A percentile compares a stretch with the other conserved stretches of the same genome.
Evolutionary conservation across 92 coral and sea anemone species (phyloP).

Genomic region (Umimayanthus kanabou): DNA sequence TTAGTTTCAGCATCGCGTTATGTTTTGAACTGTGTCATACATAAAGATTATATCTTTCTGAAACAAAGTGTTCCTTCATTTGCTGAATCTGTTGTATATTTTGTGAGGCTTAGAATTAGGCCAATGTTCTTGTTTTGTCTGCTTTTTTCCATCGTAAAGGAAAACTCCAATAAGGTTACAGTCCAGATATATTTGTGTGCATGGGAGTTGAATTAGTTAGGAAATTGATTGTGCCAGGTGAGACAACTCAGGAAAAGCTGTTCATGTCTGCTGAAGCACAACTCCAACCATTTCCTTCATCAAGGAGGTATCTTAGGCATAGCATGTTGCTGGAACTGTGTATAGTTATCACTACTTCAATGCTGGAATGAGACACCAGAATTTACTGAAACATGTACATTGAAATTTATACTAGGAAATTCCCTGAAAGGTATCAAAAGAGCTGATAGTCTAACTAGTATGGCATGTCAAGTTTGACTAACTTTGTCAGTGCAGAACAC

Average conservation of each 20-base stretch:
- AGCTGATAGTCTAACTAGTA: background rate
- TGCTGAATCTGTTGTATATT: background rate
- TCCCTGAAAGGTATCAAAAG: background rate
- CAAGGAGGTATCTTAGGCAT: background rate
- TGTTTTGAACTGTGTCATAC: background rate
- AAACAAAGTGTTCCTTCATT: background rate
- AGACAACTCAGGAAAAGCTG: background rate
- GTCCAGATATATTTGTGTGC: background rate
- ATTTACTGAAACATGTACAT: background rate
- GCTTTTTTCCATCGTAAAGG: background rate
- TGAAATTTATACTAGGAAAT: background rate
- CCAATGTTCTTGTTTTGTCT: background rate
- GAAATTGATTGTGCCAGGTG: background rate
- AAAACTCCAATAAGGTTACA: background rate
- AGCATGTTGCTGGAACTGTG: background rate
- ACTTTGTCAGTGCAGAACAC: background rate
- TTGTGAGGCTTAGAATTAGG: background rate
- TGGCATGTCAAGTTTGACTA: background rate
- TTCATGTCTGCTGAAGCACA: constrained; percentile 40
- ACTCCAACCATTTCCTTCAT: constrained; percentile 1
- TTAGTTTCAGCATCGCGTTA: background rate
- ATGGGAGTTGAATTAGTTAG: background rate
- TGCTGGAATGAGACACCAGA: background rate
- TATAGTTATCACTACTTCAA: background rate
- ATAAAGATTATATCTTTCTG: background rate